Conservation (phyloP, 2,888 invertebrate genomes). For the Darwinula stevensoni region DNA sequence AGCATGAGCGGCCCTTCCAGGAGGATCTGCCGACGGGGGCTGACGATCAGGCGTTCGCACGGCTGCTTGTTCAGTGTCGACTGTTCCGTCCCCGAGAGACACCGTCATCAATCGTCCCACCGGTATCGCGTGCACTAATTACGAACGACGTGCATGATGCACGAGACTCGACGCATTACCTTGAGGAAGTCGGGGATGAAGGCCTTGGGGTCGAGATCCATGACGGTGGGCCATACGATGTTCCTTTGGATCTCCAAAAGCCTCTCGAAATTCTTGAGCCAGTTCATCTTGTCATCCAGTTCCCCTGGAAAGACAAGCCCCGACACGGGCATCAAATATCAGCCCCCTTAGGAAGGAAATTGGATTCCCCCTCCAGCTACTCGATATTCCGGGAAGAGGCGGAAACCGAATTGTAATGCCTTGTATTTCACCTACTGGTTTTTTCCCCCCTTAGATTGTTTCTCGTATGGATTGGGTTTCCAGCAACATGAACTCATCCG, state of each 20-base stretch:
- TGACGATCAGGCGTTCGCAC: slow-evolving; percentile 26
- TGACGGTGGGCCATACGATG: slow-evolving; percentile 27
- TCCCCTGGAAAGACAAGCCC: too few species aligned
- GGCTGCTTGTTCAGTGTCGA: slow-evolving; percentile 25
- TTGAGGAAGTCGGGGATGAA: slow-evolving; percentile 20
- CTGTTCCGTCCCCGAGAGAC: not conserved
- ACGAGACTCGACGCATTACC: slow-evolving; percentile 8
- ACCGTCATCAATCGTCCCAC: not conserved
- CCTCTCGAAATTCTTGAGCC: slow-evolving; percentile 30
- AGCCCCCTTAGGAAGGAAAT: too few species aligned
- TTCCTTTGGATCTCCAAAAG: slow-evolving; percentile 28
- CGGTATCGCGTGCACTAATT: too few species aligned
- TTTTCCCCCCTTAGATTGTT: too few species aligned
- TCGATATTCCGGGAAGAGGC: too few species aligned
- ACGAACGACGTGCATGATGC: too few species aligned
- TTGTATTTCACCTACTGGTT: too few species aligned
- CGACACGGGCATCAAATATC: too few species aligned
- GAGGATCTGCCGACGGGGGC: slow-evolving; percentile 19
- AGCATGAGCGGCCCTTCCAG: slow-evolving; percentile 19
- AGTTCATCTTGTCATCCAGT: slow-evolving; percentile 30
- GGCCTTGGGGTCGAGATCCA: slow-evolving; percentile 26
- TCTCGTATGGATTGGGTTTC: too few species aligned
- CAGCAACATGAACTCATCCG: too few species aligned
- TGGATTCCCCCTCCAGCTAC: too few species aligned
- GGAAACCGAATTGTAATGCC: too few species aligned